Evolutionary conservation across 2,888 invertebrate genomes (phyloP).

Genomic region (Epirrhoe alternata): DNA sequence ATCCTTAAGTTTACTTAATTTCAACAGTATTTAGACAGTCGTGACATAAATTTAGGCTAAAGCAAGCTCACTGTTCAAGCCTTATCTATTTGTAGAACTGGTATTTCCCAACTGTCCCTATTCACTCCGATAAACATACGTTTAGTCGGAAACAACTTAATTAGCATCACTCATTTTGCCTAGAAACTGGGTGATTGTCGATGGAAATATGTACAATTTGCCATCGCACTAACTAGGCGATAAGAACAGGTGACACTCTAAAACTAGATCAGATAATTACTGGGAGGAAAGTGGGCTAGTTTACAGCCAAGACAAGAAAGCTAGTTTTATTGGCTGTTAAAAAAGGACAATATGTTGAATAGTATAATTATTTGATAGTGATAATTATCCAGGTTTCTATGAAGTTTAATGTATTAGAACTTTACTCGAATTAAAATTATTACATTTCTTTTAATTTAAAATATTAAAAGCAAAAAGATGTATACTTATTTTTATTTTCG

Average conservation of each 20-base stretch:
- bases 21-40: background rate
- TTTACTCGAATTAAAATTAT: background rate
- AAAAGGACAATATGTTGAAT: background rate
- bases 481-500: background rate
- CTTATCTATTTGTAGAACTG: conserved; percentile 24
- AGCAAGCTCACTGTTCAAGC: conserved; percentile 2
- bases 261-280: conserved; percentile 7
- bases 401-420: too few relatives aligned
- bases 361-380: too few relatives aligned
- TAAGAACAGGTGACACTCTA: conserved; percentile 24
- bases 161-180: conserved; percentile 53
- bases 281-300: background rate
- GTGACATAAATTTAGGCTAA: background rate
- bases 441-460: background rate
- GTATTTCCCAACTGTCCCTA: conserved; percentile 39
- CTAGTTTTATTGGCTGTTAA: background rate
- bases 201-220: conserved; percentile 12
- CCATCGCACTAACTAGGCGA: conserved; percentile 18
- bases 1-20: too few relatives aligned
- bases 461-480: background rate
- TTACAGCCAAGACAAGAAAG: background rate
- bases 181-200: conserved; percentile 38
- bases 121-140: conserved; percentile 52
- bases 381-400: too few relatives aligned
- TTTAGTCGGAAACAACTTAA: conserved; percentile 57